phyloP scores from a whole-genome alignment of 2,113 vertebrate genomes.

The Oxygymnocypris stewartii region DNA sequence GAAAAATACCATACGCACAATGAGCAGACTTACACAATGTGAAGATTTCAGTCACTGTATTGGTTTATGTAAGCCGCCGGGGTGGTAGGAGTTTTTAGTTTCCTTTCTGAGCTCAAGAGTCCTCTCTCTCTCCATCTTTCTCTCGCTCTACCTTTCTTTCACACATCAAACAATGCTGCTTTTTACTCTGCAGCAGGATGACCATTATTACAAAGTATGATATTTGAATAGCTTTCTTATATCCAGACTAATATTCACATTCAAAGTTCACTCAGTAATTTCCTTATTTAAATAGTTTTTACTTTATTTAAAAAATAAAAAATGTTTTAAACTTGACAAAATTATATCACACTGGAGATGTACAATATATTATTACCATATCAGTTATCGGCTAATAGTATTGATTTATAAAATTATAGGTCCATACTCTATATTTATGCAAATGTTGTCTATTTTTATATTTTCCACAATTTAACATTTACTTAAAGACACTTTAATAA shows the following conservation, averaged over 20 bases:
- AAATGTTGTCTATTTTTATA: not conserved
- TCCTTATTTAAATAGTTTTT: not conserved
- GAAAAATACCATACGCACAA: not conserved
- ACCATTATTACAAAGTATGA: constrained; percentile 6
- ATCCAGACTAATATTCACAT: constrained; percentile 3
- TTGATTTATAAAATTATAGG: not conserved
- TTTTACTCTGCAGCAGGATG: constrained; percentile 7
- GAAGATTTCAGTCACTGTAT: constrained; percentile 40
- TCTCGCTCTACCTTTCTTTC: constrained; percentile 15
- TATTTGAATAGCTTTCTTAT: not conserved
- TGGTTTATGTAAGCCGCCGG: constrained; percentile 39
- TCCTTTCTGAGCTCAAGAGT: constrained; percentile 17
- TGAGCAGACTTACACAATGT: constrained; percentile 47
- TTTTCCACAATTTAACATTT: not conserved
- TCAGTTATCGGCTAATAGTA: not conserved
- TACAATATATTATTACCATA: not conserved
- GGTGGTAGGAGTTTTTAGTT: constrained; percentile 41
- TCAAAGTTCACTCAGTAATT: not conserved
- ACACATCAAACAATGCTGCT: constrained; percentile 3
- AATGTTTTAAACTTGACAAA: not conserved
- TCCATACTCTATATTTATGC: not conserved
- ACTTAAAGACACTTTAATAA: not conserved
- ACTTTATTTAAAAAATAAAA: not conserved
- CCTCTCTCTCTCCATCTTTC: not conserved
- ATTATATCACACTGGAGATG: not conserved